phyloP scores from a whole-genome alignment of 2,888 invertebrate species.

The Dynastes maya region DNA sequence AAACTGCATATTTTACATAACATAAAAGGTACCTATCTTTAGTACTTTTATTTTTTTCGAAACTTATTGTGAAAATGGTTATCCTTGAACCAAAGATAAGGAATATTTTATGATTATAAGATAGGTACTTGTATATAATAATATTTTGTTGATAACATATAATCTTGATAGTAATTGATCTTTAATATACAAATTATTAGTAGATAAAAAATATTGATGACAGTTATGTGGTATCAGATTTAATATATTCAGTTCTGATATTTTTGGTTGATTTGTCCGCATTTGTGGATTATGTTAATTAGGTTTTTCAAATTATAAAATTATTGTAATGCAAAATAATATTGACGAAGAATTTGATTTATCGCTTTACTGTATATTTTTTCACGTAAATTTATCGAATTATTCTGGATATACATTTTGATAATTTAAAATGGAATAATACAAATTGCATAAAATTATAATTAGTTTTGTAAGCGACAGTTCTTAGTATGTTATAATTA shows the following conservation, averaged over 20 bases:
- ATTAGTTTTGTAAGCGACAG: no score
- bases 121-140: slow-evolving; percentile 24
- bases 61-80: not conserved
- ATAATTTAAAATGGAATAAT: no score
- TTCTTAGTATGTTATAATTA: no score
- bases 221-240: not conserved
- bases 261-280: no score
- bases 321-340: no score
- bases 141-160: slow-evolving; percentile 27
- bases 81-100: not conserved
- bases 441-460: no score
- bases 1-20: slow-evolving; percentile 15
- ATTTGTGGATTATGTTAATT: no score
- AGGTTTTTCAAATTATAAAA: no score
- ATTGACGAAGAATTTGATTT: no score
- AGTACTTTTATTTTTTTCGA: not conserved
- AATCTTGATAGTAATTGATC: slow-evolving; percentile 7
- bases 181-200: not conserved
- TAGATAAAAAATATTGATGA: not conserved
- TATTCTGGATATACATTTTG: no score
- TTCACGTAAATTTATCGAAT: no score
- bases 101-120: slow-evolving; percentile 1
- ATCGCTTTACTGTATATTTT: no score
- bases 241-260: not conserved
- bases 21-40: not conserved